Percentiles rank a stretch among this genome's conserved stretches.
These are phyloP conservation scores for Calonectris borealis DNA, from an alignment of 2,113 vertebrate genomes.

Conservation along the genomic window DNA sequence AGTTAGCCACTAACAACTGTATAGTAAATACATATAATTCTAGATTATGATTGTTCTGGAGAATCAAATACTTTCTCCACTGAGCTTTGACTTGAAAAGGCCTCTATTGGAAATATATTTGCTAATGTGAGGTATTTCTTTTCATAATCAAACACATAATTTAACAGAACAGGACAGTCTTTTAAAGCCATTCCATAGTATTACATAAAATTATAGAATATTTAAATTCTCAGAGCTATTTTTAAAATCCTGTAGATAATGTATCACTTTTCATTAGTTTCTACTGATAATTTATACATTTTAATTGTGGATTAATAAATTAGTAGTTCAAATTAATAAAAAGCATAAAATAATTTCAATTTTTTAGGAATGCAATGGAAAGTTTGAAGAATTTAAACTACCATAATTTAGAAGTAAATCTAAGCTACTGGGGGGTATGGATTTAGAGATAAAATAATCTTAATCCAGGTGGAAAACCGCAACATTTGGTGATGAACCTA, in stretches of 20 bases:
- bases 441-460: neutral
- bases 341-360: neutral
- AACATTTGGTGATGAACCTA: neutral
- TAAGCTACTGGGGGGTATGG: neutral
- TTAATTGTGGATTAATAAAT: conserved; percentile 15
- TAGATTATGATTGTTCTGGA: neutral
- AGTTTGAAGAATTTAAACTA: neutral
- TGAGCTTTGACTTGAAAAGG: neutral
- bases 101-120: neutral
- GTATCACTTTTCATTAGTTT: neutral
- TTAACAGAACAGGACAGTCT: neutral
- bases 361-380: neutral
- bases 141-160: neutral
- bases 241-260: neutral
- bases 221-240: neutral
- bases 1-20: neutral
- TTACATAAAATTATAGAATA: neutral
- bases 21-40: neutral
- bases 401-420: neutral
- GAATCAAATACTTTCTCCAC: neutral
- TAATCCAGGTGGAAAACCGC: neutral
- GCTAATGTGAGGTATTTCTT: neutral
- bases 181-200: neutral
- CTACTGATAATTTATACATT: neutral
- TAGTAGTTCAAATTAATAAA: neutral